A percentile compares a stretch with the other conserved stretches of the same genome.
Conservation (phyloP, 1,140 invertebrate genomes). For the Colletes latitarsis region DNA sequence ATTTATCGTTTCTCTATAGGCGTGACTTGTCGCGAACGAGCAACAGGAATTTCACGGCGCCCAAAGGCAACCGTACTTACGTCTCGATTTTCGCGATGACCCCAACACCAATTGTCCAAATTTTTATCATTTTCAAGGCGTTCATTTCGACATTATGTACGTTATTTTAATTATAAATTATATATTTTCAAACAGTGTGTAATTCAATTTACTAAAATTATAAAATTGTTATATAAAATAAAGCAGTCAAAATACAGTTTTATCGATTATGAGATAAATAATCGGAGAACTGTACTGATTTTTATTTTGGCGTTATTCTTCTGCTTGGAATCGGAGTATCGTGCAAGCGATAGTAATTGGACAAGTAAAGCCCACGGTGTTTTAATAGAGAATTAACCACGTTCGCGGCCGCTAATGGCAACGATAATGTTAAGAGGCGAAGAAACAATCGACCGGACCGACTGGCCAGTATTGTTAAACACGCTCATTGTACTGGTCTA, state of each 20-base stretch:
- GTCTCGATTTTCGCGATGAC: too few relatives aligned
- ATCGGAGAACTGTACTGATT: too few relatives aligned
- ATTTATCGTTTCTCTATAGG: conserved; percentile 26
- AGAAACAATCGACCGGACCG: conserved; percentile 70
- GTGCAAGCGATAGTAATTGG: conserved; percentile 42
- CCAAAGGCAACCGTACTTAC: too few relatives aligned
- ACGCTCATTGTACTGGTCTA: conserved; percentile 72
- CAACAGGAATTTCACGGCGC: conserved; percentile 2
- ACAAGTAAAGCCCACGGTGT: conserved; percentile 17
- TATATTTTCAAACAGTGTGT: too few relatives aligned
- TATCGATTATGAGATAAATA: not conserved
- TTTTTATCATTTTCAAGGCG: too few relatives aligned
- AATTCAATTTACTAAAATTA: too few relatives aligned
- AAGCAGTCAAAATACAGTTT: not conserved
- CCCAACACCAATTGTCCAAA: too few relatives aligned
- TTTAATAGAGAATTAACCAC: conserved; percentile 37
- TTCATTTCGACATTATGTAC: too few relatives aligned
- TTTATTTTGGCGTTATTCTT: not conserved
- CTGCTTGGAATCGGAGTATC: conserved; percentile 16
- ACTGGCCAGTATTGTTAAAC: conserved; percentile 67
- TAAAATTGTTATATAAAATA: too few relatives aligned
- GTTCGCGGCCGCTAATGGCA: conserved; percentile 41
- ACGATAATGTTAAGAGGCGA: conserved; percentile 57
- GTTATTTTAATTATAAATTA: too few relatives aligned
- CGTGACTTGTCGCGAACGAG: conserved; percentile 19